Evolutionary conservation across 2,797 vertebrate species (phyloP).

Genomic region (Cichlasoma orientale): DNA sequence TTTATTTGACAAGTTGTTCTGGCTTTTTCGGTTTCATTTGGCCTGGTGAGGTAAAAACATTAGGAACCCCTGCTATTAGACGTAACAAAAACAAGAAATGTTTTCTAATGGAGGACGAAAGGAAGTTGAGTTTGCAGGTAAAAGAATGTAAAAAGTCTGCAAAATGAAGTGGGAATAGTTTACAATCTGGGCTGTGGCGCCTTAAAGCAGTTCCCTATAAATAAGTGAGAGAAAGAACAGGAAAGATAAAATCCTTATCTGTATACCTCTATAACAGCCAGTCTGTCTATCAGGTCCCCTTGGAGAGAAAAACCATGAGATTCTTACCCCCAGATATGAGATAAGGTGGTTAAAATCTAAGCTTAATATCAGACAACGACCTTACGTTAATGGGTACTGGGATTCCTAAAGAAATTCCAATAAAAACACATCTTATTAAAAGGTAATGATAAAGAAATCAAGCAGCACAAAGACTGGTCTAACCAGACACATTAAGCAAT

Average conservation of each 20-base stretch:
- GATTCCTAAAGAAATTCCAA: not conserved
- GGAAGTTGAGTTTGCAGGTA: not conserved
- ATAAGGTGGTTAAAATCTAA: slow-evolving; percentile 18
- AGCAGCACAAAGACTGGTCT: not conserved
- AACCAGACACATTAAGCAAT: not conserved
- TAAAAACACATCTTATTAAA: not conserved
- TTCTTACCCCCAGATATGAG: not conserved
- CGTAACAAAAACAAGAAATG: not conserved
- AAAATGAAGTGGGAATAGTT: not conserved
- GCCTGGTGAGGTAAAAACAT: not conserved
- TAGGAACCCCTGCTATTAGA: not conserved
- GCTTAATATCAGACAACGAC: not conserved
- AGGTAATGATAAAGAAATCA: not conserved
- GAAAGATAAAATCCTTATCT: slow-evolving; percentile 38
- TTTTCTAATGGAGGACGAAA: not conserved
- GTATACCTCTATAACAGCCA: not conserved
- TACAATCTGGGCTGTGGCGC: not conserved
- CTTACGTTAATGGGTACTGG: not conserved
- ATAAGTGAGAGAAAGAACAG: not conserved
- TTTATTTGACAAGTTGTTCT: not conserved
- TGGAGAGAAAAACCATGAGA: slow-evolving; percentile 29
- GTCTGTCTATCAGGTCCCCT: slow-evolving; percentile 25
- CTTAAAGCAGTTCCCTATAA: not conserved
- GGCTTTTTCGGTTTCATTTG: not conserved
- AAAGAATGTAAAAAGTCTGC: not conserved